Conservation (phyloP, 2,888 invertebrate species). For the Hirudinaria manillensis region DNA sequence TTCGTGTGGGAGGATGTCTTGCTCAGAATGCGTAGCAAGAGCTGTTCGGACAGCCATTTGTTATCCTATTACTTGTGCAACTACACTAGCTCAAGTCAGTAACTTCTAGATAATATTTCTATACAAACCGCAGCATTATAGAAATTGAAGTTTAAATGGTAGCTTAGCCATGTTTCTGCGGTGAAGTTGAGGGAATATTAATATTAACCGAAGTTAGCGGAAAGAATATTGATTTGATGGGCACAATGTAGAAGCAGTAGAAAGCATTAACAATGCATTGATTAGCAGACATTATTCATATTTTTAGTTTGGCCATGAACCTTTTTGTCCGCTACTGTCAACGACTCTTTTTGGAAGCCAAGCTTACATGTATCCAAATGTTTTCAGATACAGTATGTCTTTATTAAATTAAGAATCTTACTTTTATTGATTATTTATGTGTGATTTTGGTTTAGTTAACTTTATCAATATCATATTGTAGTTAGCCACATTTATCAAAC, state of each 20-base stretch:
- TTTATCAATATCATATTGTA: no score
- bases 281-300: neutral
- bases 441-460: neutral
- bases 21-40: neutral
- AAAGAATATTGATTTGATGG: no score
- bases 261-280: neutral
- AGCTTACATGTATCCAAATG: slow-evolving; percentile 30
- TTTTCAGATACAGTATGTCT: slow-evolving; percentile 27
- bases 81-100: slow-evolving; percentile 23
- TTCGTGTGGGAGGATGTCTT: neutral
- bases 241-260: no score
- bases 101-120: no score
- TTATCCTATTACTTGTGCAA: slow-evolving; percentile 30
- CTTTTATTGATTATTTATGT: neutral
- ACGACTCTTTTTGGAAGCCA: slow-evolving; percentile 18
- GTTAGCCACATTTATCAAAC: slow-evolving; percentile 31
- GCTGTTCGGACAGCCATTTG: slow-evolving; percentile 13
- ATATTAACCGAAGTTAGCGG: no score
- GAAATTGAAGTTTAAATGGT: no score
- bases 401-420: neutral
- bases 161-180: no score
- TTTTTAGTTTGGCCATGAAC: slow-evolving; percentile 33
- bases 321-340: slow-evolving; percentile 21
- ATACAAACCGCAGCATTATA: neutral
- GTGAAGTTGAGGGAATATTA: no score